Evolutionary conservation across 2,113 vertebrate genomes (phyloP).

Genomic region (Rhynchomys soricoides): DNA sequence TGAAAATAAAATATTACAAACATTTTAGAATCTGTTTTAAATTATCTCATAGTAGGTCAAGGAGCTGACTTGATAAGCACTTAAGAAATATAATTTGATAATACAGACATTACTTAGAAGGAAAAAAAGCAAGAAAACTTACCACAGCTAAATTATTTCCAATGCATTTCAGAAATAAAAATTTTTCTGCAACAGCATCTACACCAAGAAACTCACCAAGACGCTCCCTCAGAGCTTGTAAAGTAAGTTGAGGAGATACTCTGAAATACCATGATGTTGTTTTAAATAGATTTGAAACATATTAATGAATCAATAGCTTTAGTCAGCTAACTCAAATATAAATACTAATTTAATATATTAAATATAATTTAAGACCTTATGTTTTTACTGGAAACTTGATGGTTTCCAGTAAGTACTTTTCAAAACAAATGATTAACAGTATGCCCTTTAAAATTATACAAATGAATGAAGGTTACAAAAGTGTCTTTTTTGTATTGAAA

Average conservation of each 20-base stretch:
- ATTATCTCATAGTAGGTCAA: background rate
- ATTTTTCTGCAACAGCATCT: constrained; percentile 87
- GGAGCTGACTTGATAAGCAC: background rate
- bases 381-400: background rate
- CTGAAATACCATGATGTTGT: constrained; percentile 86
- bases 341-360: constrained; percentile 32
- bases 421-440: constrained; percentile 40
- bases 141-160: constrained; percentile 94
- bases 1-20: constrained; percentile 43
- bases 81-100: constrained; percentile 53
- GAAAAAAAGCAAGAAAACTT: constrained; percentile 77
- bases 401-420: constrained; percentile 17
- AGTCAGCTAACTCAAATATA: constrained; percentile 12
- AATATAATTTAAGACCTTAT: background rate
- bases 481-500: background rate
- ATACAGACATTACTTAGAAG: background rate
- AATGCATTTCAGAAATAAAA: constrained; percentile 94
- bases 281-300: constrained; percentile 63
- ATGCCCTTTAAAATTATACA: constrained; percentile 22
- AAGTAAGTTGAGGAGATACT: constrained; percentile 90
- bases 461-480: background rate
- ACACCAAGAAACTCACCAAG: constrained; percentile 89
- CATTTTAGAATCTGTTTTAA: constrained; percentile 43
- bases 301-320: constrained; percentile 45
- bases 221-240: constrained; percentile 88